Base-by-base conservation (phyloP, 2,888 invertebrate genomes). In the Euclidia mi region DNA sequence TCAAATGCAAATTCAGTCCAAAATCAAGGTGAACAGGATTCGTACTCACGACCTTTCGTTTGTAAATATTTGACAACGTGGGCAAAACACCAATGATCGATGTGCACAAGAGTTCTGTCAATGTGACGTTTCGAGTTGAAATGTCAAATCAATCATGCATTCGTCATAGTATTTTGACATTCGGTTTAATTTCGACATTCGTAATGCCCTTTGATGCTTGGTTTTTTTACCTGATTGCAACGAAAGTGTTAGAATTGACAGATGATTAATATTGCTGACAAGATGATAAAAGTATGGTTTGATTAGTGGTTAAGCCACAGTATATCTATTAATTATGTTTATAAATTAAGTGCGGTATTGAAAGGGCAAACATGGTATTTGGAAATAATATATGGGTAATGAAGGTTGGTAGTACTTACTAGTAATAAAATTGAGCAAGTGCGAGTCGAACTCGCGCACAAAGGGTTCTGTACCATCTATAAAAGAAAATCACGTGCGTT, bases 121-220 rank as follows among this genome's bases (percentile, higher is more conserved):
- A 67, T 61, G 43, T 56, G 58, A 62, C 47, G 52, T 25, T 50
- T 2, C 40, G 11, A 55, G 47, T 61, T 51, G 60, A 70, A 72
- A 76, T 62, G 65, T 72, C 65, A 62, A 31, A 63, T 63, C 62
- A 57, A 63, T 68, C 67, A 65, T 40, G 17, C 29, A 65, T 75
- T 67, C 63, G 64, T 65, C 67, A 63, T 52, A 67, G 52, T 48
- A 34, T 29, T 48, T 42, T 25, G 47, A 40, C 56, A 47, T 58
- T 48, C 34, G 45, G 31, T 59, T 51, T 42, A 46, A 60, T 67
- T 72, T 60, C 37, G 38, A 61, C 38, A 57, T 56, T 50, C 44
- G 44, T 42, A 46, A 41, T 38, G 18, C 18, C 32, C 9, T 28
- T 17, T 48, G 37, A 44, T 37, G 43, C 44, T 44, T 48, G 38